Base-by-base conservation (phyloP, 1,140 invertebrate species). In the Drosophila simulans region DNA sequence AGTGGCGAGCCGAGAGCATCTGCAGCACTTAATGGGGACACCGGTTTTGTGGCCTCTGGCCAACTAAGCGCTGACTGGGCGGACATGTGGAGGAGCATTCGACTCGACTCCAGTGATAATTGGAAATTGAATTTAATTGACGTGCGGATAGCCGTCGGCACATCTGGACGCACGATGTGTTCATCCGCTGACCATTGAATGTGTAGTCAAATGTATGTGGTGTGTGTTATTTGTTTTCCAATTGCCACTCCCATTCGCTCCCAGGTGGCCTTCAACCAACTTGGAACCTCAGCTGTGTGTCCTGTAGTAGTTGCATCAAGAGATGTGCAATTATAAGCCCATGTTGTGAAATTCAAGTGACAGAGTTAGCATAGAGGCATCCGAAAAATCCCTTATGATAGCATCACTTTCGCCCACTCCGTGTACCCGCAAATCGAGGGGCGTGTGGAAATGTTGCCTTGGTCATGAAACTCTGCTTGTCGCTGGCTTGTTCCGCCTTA, bases 1-100 rank as follows among this genome's bases (percentile, higher is more conserved):
- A 88, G 69, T 88, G 84, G 31, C 64, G 70, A 69, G 68, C 49
- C 63, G 65, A 86, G 68, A 77, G 78, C 72, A 81, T 66, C 73
- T 66, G 59, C 72, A 64, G 77, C 77, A 66, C 69, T 80, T 73
- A 73, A 63, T 73, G 69, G 48, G 20, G 31, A 37, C 63, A 45
- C 51, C 42, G 45, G 48, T 48, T 15, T 20, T 56, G 49, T 56
- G 65, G 64, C 48, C 20, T 49, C 15, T 4, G 48, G 65, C 12
- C 17, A 25, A 20, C 65, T 54, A 46, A 69, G 63, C 45, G 43
- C 13, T 15, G 15, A 37, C 48, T n/a, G 27, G 15, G 10, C 13
- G 48, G 5, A 15, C n/a, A 8, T 8, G 7, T 3, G 27, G 62
- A 11, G 34, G 11, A 45, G 42, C 56, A 27, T 27, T 20, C 39